phyloP scores from a whole-genome alignment of 2,888 invertebrate genomes.

The Tiliacea citrago region DNA sequence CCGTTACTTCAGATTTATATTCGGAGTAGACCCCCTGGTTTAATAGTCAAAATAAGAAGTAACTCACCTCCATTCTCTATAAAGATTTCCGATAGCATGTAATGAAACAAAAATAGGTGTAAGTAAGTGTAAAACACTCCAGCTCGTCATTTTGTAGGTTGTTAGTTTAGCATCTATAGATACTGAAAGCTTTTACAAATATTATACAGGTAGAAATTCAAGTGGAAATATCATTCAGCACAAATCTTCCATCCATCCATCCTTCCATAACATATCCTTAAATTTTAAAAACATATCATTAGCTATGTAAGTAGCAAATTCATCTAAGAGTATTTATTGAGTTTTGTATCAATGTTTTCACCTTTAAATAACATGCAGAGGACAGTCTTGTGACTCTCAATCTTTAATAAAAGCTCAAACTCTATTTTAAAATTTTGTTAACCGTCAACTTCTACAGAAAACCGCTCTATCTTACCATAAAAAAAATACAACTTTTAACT shows the following conservation, averaged over 20 bases:
- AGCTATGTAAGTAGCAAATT: not conserved
- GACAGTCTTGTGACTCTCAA: conserved; percentile 1
- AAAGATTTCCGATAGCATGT: conserved; percentile 85
- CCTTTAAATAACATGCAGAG: conserved; percentile 11
- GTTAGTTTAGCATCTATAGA: conserved; percentile 65
- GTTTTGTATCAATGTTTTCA: conserved; percentile 28
- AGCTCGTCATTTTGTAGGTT: conserved; percentile 57
- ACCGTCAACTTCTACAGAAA: not conserved
- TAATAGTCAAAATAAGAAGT: conserved; percentile 52
- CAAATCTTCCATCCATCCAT: not conserved
- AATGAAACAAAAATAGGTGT: conserved; percentile 83
- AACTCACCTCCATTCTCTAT: conserved; percentile 89
- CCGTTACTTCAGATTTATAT: no score
- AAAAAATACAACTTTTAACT: not conserved
- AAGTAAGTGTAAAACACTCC: conserved; percentile 71
- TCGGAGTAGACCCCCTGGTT: no score
- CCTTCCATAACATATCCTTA: not conserved
- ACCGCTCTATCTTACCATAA: no score
- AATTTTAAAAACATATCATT: not conserved
- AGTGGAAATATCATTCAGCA: conserved; percentile 33
- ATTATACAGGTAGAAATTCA: conserved; percentile 60
- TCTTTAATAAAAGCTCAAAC: not conserved
- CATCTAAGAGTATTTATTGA: conserved; percentile 12
- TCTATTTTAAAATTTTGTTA: not conserved
- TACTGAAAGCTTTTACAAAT: conserved; percentile 65